A percentile compares a stretch with the other conserved stretches of the same genome.
phyloP scores from a whole-genome alignment of 2,797 vertebrate species.

The Tokudaia muenninki region DNA sequence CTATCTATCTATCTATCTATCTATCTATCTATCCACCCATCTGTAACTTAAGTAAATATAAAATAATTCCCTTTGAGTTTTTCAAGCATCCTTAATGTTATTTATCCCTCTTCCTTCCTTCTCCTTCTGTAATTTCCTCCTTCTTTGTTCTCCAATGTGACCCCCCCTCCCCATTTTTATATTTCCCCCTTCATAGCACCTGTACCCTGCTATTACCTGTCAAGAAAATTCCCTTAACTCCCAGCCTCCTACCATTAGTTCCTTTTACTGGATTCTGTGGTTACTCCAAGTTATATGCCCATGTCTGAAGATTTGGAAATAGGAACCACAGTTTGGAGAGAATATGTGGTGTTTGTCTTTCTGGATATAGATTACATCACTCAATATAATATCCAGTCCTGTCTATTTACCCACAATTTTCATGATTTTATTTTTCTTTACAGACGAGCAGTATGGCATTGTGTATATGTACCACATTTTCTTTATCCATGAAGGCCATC shows the following conservation, averaged over 20 bases:
- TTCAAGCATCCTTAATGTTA: not conserved
- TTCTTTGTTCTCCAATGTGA: not conserved
- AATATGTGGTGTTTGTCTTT: not conserved
- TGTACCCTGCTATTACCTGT: not conserved
- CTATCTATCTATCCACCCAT: no score
- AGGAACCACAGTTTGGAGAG: not conserved
- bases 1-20: no score
- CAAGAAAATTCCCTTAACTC: not conserved
- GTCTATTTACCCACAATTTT: not conserved
- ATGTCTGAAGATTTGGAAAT: not conserved
- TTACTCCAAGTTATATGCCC: not conserved
- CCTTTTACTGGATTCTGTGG: not conserved
- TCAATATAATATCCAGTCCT: not conserved
- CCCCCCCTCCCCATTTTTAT: not conserved
- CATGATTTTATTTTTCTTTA: not conserved
- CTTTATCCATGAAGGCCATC: not conserved
- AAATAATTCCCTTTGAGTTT: not conserved
- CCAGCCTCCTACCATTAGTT: not conserved
- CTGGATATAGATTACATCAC: not conserved
- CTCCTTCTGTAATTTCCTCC: not conserved
- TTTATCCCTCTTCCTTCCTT: not conserved
- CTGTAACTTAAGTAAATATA: not conserved
- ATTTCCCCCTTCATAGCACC: not conserved
- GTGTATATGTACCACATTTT: not conserved
- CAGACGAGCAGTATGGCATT: not conserved